phyloP scores from a whole-genome alignment of 2,797 vertebrate genomes.

The Fundulus diaphanus region DNA sequence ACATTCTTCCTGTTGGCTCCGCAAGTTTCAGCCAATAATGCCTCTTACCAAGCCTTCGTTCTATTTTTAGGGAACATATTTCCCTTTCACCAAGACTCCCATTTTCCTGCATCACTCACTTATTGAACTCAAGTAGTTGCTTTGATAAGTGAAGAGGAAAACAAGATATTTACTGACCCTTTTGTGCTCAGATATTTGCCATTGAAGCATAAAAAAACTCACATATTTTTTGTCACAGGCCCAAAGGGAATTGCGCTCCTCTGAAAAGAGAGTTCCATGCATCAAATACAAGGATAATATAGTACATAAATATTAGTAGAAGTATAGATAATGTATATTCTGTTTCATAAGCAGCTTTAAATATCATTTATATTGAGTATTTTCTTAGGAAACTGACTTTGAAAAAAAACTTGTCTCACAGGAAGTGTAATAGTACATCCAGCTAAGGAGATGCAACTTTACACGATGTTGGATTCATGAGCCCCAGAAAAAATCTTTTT shows the following conservation, averaged over 20 bases:
- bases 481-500: neutral
- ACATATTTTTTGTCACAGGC: neutral
- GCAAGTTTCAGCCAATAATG: conserved; percentile 12
- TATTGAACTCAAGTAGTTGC: conserved; percentile 39
- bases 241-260: neutral
- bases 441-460: neutral
- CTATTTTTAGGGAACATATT: conserved; percentile 10
- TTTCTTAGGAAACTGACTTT: neutral
- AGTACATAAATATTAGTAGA: neutral
- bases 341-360: neutral
- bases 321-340: neutral
- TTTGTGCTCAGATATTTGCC: conserved; percentile 16
- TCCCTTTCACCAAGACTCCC: conserved; percentile 26
- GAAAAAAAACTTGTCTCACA: neutral
- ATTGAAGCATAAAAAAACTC: conserved; percentile 9
- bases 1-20: neutral
- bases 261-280: neutral
- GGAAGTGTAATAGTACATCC: neutral
- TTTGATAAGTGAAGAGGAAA: conserved; percentile 54
- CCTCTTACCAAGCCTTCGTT: neutral
- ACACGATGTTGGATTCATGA: neutral
- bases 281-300: neutral
- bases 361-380: neutral
- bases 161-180: conserved; percentile 43
- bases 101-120: conserved; percentile 20